Base-by-base conservation (phyloP, 2,113 vertebrate genomes). In the Bufo bufo region DNA sequence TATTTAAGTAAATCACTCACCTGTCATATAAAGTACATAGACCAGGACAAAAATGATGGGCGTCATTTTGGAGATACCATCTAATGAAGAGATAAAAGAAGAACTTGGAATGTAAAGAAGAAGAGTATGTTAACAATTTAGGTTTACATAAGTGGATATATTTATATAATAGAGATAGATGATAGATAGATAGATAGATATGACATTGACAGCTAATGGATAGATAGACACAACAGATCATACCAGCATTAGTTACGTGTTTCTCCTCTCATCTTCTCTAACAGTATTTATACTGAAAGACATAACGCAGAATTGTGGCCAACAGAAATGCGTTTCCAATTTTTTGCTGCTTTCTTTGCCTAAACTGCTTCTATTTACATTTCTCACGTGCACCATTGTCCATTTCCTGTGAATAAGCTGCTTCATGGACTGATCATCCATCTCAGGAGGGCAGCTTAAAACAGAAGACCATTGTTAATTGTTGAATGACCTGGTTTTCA, bases 401-500 rank as follows among this genome's bases (percentile, higher is more conserved):
- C 69, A 19, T 54, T 14, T 4, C 23, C 12, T n/a, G 45, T 50
- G 11, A 52, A 14, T 83, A 5, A 69, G 6, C 45, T 50, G 13
- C 13, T 23, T 61, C 8, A 33, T 1, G 5, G 43, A 3, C 1
- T 52, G 59, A 20, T 20, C 5, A 49, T 75, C 17, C 12, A 43
- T 59, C 45, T 14, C 52, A 9, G n/a, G 4, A 54, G 13, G 3
- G 45, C 47, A 14, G 45, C 49, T 20, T n/a, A 43, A 58, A 58
- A 9, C 8, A 81, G 45, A 16, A 59, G 0, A 13, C 78, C 19
- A 82, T 87, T 87, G 86, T 81, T 56, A 56, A 80, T 87, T 81
- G 85, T 87, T 87, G n/a, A 6, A 13, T 82, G 86, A 87, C 79
- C 86, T 74, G 33, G 4, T 33, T 81, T 75, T 63, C 54, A 87